Evolutionary conservation across 2,797 vertebrate genomes (phyloP).

Genomic region (Alfaro cultratus): DNA sequence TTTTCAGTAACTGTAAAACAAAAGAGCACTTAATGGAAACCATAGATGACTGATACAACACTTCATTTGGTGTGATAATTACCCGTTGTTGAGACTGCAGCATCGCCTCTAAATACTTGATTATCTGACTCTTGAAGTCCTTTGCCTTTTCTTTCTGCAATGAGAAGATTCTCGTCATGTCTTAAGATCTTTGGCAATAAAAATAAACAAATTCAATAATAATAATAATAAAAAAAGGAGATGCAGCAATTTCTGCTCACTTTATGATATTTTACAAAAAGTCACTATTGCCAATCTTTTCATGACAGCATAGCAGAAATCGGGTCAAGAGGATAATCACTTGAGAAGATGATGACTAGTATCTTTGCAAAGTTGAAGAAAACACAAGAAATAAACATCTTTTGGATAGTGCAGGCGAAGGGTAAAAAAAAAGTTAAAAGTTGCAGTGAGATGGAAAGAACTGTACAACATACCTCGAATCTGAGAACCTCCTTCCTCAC

Average conservation of each 20-base stretch:
- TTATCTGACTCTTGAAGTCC: slow-evolving; percentile 93
- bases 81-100: slow-evolving; percentile 94
- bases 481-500: slow-evolving; percentile 93
- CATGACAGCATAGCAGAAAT: not conserved
- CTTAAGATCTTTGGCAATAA: not conserved
- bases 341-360: not conserved
- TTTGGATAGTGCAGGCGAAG: not conserved
- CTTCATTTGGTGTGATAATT: slow-evolving; percentile 48
- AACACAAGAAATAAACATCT: not conserved
- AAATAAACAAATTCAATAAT: not conserved
- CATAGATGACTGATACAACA: not conserved
- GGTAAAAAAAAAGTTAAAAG: not conserved
- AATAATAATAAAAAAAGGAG: not conserved
- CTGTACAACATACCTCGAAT: slow-evolving; percentile 86
- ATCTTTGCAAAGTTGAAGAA: not conserved
- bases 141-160: slow-evolving; percentile 93
- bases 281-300: not conserved
- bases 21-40: not conserved
- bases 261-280: not conserved
- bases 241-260: not conserved
- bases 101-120: slow-evolving; percentile 92
- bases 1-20: not conserved
- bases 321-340: not conserved
- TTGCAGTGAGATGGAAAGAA: not conserved
- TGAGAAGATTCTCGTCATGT: slow-evolving; percentile 24